Conservation (phyloP, 2,888 invertebrate genomes). For the Lysandra bellargus region DNA sequence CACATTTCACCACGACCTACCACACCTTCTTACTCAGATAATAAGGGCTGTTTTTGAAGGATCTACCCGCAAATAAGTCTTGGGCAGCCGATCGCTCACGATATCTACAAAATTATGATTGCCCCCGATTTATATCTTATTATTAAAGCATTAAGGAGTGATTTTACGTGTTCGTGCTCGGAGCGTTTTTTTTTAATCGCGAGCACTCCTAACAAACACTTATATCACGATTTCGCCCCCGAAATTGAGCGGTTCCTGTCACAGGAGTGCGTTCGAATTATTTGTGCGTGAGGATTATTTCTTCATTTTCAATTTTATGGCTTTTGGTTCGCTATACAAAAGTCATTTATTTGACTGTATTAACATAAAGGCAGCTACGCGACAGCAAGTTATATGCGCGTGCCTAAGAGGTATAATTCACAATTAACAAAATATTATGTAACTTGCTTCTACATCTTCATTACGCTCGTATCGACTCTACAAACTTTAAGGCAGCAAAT, state of each 20-base stretch:
- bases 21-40: constrained; percentile 32
- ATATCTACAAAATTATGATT: constrained; percentile 50
- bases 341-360: not conserved
- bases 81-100: constrained; percentile 59
- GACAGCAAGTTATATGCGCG: not conserved
- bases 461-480: not conserved
- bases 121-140: constrained; percentile 52
- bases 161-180: constrained; percentile 45
- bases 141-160: constrained; percentile 45
- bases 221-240: constrained; percentile 66
- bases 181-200: constrained; percentile 63
- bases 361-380: not conserved
- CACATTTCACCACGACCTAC: constrained; percentile 40
- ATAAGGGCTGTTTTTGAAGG: constrained; percentile 41
- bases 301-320: constrained; percentile 57
- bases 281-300: constrained; percentile 72
- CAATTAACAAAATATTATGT: not conserved
- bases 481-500: not conserved
- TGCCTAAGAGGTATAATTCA: not conserved
- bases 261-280: constrained; percentile 68
- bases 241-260: constrained; percentile 77
- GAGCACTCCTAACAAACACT: constrained; percentile 78
- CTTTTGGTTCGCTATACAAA: not conserved
- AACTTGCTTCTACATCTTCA: not conserved
- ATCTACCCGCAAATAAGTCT: constrained; percentile 44